phyloP scores from a whole-genome alignment of 2,888 invertebrate species.

The Chrysolina haemoptera region DNA sequence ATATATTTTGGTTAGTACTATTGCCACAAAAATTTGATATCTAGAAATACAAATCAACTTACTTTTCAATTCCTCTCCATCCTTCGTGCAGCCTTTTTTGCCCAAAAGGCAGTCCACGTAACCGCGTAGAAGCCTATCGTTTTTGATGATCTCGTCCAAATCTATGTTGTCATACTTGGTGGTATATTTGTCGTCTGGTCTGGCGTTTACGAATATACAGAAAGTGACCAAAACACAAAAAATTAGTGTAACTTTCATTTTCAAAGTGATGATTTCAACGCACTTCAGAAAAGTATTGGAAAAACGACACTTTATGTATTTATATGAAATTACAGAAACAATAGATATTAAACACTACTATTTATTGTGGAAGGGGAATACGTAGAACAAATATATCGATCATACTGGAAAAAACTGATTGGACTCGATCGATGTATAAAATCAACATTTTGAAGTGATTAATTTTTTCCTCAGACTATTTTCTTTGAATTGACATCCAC shows the following conservation, averaged over 20 bases:
- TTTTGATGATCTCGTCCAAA: constrained; percentile 77
- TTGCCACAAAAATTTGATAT: background rate
- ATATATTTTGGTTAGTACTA: too few relatives aligned
- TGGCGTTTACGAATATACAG: constrained; percentile 43
- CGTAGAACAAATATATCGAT: constrained; percentile 8
- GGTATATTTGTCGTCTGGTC: constrained; percentile 70
- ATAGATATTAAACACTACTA: background rate
- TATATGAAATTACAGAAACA: constrained; percentile 8
- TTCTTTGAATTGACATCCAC: background rate
- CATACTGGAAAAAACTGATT: background rate
- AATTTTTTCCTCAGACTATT: background rate
- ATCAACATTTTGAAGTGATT: background rate
- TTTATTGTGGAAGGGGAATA: constrained; percentile 16
- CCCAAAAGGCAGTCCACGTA: constrained; percentile 79
- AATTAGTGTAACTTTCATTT: constrained; percentile 48
- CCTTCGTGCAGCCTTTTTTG: constrained; percentile 77
- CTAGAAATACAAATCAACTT: constrained; percentile 61
- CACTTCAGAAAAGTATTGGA: constrained; percentile 1
- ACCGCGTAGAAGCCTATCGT: constrained; percentile 76
- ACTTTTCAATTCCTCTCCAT: constrained; percentile 82
- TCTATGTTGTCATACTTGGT: constrained; percentile 81
- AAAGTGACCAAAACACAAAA: constrained; percentile 36
- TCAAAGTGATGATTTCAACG: background rate
- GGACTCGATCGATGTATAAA: background rate
- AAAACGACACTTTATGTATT: constrained; percentile 21